Percentiles rank a stretch among this genome's conserved stretches.
Evolutionary conservation across 2,888 invertebrate species (phyloP).

Genomic region (Mythimna lalbum): DNA sequence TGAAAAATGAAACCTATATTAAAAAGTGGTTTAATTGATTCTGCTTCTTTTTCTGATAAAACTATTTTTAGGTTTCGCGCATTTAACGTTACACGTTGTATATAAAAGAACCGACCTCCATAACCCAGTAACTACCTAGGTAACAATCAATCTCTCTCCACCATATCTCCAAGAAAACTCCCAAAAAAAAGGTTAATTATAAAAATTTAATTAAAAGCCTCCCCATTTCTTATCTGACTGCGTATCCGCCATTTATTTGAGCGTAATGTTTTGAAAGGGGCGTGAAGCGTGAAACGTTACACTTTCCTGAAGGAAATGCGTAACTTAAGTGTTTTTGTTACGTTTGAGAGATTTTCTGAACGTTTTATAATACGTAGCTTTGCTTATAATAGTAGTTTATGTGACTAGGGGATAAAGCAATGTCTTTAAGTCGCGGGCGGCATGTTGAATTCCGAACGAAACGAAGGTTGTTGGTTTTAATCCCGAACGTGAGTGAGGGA

Average conservation of each 20-base stretch:
- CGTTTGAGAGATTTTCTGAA: slow-evolving; percentile 10
- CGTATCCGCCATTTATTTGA: slow-evolving; percentile 48
- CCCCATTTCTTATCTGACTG: slow-evolving; percentile 42
- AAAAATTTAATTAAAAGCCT: slow-evolving; percentile 57
- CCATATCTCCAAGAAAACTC: background rate
- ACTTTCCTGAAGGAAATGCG: slow-evolving; percentile 22
- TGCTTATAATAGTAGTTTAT: no score
- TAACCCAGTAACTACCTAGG: background rate
- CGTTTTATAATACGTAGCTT: slow-evolving; percentile 1
- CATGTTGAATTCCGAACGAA: no score
- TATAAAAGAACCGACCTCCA: no score
- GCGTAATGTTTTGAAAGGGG: slow-evolving; percentile 26
- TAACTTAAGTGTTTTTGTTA: slow-evolving; percentile 19
- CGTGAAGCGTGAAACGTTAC: slow-evolving; percentile 23
- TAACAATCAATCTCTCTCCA: background rate
- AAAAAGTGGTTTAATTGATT: no score
- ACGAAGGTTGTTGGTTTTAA: no score
- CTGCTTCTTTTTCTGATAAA: no score
- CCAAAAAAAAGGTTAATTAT: slow-evolving; percentile 30
- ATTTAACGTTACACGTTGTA: no score
- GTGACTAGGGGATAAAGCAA: no score
- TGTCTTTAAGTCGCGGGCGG: no score
- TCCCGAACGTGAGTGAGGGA: no score
- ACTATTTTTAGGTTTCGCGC: no score
- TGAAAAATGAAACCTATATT: no score